These are phyloP conservation scores for Chelon auratus DNA, from an alignment of 2,797 vertebrate genomes.

Conservation along the genomic window DNA sequence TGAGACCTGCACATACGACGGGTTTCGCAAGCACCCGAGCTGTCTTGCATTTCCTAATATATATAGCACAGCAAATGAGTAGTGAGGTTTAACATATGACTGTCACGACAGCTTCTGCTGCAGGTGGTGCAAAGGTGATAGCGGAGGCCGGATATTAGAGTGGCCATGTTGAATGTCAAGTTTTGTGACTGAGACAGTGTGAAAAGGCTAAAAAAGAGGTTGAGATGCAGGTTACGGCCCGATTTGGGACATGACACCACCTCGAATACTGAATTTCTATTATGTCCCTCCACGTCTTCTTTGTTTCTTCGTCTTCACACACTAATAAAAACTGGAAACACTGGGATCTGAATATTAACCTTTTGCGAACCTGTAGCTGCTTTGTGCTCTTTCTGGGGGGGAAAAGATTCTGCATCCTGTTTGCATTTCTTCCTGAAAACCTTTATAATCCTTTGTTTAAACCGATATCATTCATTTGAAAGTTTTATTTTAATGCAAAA, in stretches of 20 bases:
- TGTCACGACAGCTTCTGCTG: conserved; percentile 22
- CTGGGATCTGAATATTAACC: background rate
- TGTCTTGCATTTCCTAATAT: background rate
- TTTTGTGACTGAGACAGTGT: conserved; percentile 31
- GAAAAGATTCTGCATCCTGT: background rate
- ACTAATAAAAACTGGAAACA: background rate
- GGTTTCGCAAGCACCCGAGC: background rate
- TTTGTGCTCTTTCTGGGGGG: too few relatives aligned
- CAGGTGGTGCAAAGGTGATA: background rate
- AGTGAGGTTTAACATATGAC: conserved; percentile 25
- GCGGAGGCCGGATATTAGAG: conserved; percentile 17
- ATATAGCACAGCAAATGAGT: background rate
- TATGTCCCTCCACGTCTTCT: background rate
- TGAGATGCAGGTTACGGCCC: background rate
- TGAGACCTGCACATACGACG: conserved; percentile 16
- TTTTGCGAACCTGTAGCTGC: too few relatives aligned
- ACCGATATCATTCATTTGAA: too few relatives aligned
- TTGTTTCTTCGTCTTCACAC: background rate
- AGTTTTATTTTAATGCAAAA: background rate
- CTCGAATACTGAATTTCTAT: background rate
- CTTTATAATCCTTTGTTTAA: too few relatives aligned
- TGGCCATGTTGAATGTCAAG: conserved; percentile 28
- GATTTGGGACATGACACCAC: background rate
- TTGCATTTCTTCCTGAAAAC: conserved; percentile 6
- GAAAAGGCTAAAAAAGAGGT: conserved; percentile 2